Base-by-base conservation (phyloP, 1,140 invertebrate genomes). In the Aphidius ervi region DNA sequence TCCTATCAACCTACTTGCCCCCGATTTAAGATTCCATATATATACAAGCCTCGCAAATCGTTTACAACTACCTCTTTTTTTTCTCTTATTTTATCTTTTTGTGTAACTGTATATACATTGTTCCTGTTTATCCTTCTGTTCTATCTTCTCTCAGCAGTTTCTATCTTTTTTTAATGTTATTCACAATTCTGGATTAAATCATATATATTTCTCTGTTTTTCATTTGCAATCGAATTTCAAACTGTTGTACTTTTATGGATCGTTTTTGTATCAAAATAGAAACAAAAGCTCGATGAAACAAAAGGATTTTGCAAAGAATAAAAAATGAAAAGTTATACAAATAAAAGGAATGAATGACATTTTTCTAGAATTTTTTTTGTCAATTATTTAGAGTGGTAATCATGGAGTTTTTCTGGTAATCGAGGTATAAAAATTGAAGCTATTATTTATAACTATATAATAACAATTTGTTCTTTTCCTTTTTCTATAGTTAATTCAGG, bases 161-260 rank as follows among this genome's bases (percentile, higher is more conserved):
- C 58, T 50, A 37, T 68, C 67, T 70, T 65, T 7, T 64, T 72
- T 62, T 70, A 70, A 72, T 70, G 67, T 68, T 71, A 75, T 73
- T 72, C 71, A 67, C 66, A 64, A 67, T 53, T 68, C 39, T 63
- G 67, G 70, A 75, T 75, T 74, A 71, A 74, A 74, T 61, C 69
- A 47, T 71, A 70, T 74, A 31, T 31, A 69, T 63, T 62, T 62
- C 53, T 16, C 45, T 55, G 58, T 53, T 54, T 63, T 58, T 63
- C 58, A 62, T 65, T 65, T 62, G 63, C 61, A 53, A 62, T 62
- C 57, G 63, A 62, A 62, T 62, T 53, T 57, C 4, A 62, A 56
- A 43, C 42, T 60, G 53, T 65, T 59, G 58, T 56, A 62, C 56
- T 62, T 65, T 62, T 59, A 62, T 64, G 37, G 58, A 46, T 31